These are phyloP conservation scores for Polypedilum pembai DNA, from an alignment of 1,140 invertebrate genomes.

Conservation along the genomic window DNA sequence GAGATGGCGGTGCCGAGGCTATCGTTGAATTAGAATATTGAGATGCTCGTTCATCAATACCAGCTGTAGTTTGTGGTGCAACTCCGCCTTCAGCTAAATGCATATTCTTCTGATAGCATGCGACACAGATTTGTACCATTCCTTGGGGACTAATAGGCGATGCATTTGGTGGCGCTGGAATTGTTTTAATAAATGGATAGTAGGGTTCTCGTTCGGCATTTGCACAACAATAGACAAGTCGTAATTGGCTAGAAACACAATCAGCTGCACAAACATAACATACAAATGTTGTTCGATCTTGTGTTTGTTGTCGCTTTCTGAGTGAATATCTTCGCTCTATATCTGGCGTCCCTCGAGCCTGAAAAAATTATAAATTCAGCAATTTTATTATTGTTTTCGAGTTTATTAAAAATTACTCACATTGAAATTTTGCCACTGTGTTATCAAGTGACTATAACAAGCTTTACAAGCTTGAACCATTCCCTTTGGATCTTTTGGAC, in stretches of 20 bases:
- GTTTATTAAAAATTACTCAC: constrained; percentile 47
- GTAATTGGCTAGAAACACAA: constrained; percentile 64
- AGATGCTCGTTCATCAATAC: constrained; percentile 16
- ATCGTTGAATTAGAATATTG: constrained; percentile 18
- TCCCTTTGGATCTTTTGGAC: constrained; percentile 74
- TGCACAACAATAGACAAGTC: constrained; percentile 73
- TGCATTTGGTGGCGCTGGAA: constrained; percentile 70
- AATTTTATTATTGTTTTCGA: too few species aligned
- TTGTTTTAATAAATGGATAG: constrained; percentile 75
- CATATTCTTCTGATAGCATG: constrained; percentile 51
- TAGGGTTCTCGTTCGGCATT: constrained; percentile 79
- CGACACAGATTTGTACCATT: constrained; percentile 76
- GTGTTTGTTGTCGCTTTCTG: constrained; percentile 55
- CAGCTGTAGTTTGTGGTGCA: constrained; percentile 1
- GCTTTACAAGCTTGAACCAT: constrained; percentile 69
- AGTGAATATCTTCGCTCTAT: constrained; percentile 69
- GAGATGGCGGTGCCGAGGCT: constrained; percentile 26
- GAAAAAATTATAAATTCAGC: constrained; percentile 40
- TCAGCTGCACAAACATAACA: constrained; percentile 82
- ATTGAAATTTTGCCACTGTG: constrained; percentile 71
- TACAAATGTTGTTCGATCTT: constrained; percentile 67
- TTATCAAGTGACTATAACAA: constrained; percentile 71
- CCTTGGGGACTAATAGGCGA: constrained; percentile 73
- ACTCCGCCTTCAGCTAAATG: constrained; percentile 38
- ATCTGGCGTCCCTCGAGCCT: constrained; percentile 62